These are phyloP conservation scores for Hiodon tergisus DNA, from an alignment of 2,113 vertebrate genomes.

Conservation along the genomic window DNA sequence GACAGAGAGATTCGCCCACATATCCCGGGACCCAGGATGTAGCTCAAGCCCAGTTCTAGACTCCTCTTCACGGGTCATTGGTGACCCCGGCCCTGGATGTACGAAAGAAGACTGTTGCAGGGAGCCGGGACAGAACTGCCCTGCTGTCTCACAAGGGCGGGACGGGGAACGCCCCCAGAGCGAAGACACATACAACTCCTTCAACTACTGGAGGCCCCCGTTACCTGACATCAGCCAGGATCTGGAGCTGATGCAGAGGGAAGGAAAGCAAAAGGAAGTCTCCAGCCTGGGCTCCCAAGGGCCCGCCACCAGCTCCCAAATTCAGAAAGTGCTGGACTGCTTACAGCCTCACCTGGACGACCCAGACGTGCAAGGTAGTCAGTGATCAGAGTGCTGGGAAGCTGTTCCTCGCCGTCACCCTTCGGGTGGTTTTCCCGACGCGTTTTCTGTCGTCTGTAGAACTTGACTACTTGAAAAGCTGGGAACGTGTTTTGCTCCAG, in stretches of 20 bases:
- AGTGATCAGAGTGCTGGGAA: neutral
- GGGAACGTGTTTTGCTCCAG: slow-evolving; percentile 45
- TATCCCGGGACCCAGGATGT: slow-evolving; percentile 51
- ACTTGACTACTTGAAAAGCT: slow-evolving; percentile 1
- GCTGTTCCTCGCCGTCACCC: neutral
- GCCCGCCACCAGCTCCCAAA: slow-evolving; percentile 69
- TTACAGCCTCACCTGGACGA: slow-evolving; percentile 76
- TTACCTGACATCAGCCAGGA: slow-evolving; percentile 81
- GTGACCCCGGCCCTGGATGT: neutral
- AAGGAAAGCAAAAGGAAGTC: slow-evolving; percentile 30
- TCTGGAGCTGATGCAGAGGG: slow-evolving; percentile 64
- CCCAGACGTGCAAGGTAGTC: slow-evolving; percentile 77
- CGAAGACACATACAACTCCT: slow-evolving; percentile 69
- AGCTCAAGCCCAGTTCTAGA: slow-evolving; percentile 49
- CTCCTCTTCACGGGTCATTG: slow-evolving; percentile 17
- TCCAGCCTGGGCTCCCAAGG: slow-evolving; percentile 33
- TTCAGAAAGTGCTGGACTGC: slow-evolving; percentile 77
- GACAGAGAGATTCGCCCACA: slow-evolving; percentile 46
- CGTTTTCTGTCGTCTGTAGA: neutral
- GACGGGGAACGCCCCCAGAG: slow-evolving; percentile 43
- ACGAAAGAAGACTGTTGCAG: neutral
- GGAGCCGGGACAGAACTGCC: slow-evolving; percentile 3
- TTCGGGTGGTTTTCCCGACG: neutral
- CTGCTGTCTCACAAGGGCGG: slow-evolving; percentile 39
- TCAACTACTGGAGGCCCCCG: slow-evolving; percentile 77